Conservation (phyloP, 2,888 invertebrate genomes). For the Luperina testacea region DNA sequence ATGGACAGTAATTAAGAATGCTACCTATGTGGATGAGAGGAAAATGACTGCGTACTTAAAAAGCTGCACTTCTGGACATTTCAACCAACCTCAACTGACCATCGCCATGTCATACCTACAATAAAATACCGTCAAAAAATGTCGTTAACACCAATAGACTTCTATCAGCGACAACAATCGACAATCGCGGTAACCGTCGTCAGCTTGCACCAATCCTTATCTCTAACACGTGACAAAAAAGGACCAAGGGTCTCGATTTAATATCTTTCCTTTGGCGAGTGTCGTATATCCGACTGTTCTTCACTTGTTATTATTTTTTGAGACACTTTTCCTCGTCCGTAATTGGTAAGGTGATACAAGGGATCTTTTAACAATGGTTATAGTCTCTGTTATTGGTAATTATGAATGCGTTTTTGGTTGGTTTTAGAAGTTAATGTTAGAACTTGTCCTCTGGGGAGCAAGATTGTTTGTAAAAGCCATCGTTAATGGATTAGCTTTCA, state of each 20-base stretch:
- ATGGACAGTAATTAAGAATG: background rate
- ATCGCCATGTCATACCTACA: background rate
- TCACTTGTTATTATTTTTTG: slow-evolving; percentile 61
- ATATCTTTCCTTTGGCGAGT: slow-evolving; percentile 58
- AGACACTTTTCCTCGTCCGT: slow-evolving; percentile 49
- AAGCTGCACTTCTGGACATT: background rate
- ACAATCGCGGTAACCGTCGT: background rate
- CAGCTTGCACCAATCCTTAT: slow-evolving; percentile 11
- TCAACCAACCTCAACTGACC: background rate
- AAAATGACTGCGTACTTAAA: background rate
- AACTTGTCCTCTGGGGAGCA: slow-evolving; percentile 24
- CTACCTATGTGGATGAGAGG: background rate
- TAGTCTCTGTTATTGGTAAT: slow-evolving; percentile 47
- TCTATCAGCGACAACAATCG: background rate
- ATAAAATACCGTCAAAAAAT: background rate
- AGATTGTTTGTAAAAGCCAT: slow-evolving; percentile 27
- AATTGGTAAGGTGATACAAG: slow-evolving; percentile 59
- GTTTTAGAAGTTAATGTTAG: slow-evolving; percentile 26
- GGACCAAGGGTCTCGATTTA: slow-evolving; percentile 54
- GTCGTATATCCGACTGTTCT: slow-evolving; percentile 53
- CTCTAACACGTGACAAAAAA: slow-evolving; percentile 54
- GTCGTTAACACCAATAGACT: background rate
- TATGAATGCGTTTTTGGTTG: slow-evolving; percentile 50
- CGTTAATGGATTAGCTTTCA: slow-evolving; percentile 21
- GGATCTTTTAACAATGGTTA: slow-evolving; percentile 43